These are phyloP conservation scores for Poecilia picta DNA, from an alignment of 2,797 vertebrate species.

Conservation along the genomic window DNA sequence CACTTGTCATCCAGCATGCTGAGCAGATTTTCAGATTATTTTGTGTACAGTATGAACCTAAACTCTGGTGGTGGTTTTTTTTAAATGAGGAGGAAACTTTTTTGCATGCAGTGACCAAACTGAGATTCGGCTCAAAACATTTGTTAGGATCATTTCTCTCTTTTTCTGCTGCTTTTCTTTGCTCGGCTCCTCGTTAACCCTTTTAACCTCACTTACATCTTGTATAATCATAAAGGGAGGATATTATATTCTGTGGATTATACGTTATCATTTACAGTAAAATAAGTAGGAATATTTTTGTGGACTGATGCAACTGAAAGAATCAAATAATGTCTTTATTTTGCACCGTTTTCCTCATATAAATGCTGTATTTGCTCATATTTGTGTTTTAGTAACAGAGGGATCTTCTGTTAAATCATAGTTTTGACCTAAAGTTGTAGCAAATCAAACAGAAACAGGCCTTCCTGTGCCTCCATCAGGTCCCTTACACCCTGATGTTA, in stretches of 20 bases:
- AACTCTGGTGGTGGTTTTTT: constrained; percentile 26
- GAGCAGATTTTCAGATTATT: constrained; percentile 32
- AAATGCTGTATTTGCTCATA: constrained; percentile 44
- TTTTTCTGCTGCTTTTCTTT: constrained; percentile 25
- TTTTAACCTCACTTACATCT: constrained; percentile 28
- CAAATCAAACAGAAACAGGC: constrained; percentile 25
- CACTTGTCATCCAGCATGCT: constrained; percentile 46
- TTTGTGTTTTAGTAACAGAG: constrained; percentile 49
- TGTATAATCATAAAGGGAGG: constrained; percentile 34
- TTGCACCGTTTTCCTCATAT: constrained; percentile 23
- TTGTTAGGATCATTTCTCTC: constrained; percentile 2
- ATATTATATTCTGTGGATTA: constrained; percentile 30
- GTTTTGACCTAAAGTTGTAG: constrained; percentile 26
- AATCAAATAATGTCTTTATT: constrained; percentile 31
- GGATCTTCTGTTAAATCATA: constrained; percentile 45
- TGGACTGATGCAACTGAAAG: constrained; percentile 25
- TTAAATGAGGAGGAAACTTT: constrained; percentile 22
- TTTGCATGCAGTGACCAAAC: constrained; percentile 14
- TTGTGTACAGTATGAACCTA: constrained; percentile 22
- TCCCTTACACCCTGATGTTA: constrained; percentile 74
- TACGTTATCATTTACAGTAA: constrained; percentile 17
- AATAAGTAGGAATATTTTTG: constrained; percentile 37
- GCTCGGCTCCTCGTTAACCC: constrained; percentile 24
- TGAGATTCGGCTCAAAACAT: background rate
- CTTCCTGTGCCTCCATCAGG: constrained; percentile 81